Base-by-base conservation (phyloP, 64 coral and sea anemone species). In the Acropora tenuis region DNA sequence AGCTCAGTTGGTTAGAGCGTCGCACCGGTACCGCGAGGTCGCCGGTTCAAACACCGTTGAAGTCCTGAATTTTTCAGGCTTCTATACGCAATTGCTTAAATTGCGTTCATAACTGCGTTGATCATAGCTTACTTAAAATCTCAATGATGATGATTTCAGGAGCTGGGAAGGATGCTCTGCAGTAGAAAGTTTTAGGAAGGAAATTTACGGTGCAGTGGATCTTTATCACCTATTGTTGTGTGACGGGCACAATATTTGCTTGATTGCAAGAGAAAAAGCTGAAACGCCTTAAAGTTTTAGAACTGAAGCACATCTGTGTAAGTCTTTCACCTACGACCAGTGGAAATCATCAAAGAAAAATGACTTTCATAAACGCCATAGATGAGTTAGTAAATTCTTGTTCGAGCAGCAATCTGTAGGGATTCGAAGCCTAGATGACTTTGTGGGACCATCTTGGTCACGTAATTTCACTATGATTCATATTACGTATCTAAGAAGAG, bases 71-170 rank as follows among this genome's bases (percentile, higher is more conserved):
- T n/a, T n/a, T n/a, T n/a, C n/a, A n/a, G n/a, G n/a, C n/a, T n/a
- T n/a, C n/a, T n/a, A n/a, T n/a, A n/a, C n/a, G n/a, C n/a, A n/a
- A n/a, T n/a, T n/a, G n/a, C n/a, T n/a, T n/a, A n/a, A n/a, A n/a
- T n/a, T n/a, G n/a, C n/a, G n/a, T n/a, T n/a, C n/a, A n/a, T n/a
- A n/a, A n/a, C n/a, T n/a, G n/a, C n/a, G n/a, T n/a, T n/a, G n/a
- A n/a, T n/a, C n/a, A n/a, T n/a, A n/a, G n/a, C n/a, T n/a, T n/a
- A n/a, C n/a, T n/a, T n/a, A n/a, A n/a, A 17, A 48, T 19, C 9
- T 87, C 8, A 46, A 13, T 47, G 66, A 87, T 10, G 89, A 82
- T 13, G 89, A 90, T 49, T n/a, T 90, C 17, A 65, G 41, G 11
- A 78, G 43, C 46, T 69, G 58, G 20, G 78, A 90, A 69, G 66